Evolutionary conservation across 2,888 invertebrate genomes (phyloP), one percentile per base, ranked within the genome.

Genomic region (Meloe dianella): DNA sequence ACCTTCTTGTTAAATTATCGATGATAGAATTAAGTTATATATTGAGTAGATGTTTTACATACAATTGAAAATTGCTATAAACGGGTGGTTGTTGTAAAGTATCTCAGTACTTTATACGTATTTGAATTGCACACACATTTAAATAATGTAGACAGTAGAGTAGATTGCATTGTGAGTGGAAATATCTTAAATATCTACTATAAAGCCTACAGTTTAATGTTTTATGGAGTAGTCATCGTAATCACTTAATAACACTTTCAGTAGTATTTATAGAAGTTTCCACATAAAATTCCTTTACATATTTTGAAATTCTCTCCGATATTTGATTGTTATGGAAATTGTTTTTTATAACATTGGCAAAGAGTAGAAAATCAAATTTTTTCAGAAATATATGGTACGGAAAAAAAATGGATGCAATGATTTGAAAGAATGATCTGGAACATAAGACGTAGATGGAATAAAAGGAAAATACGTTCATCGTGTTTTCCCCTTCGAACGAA

Each of bases 171-270:
- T 20, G 47, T 2, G 12, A 2, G 7, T 1, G 17, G 2, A 20
- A 24, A 12, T 7, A 12, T 12, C 12, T 24, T 51, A 24, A 22
- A 51, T 10, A 12, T 51, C 24, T 12, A 14, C 22, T 22, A 51
- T 51, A 12, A 22, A 10, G 22, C 12, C 24, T 22, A 22, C 51
- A 24, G 10, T 51, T 51, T 51, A 51, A 51, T 51, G 24, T 51
- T 51, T 51, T 24, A 51, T 51, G 51, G 12, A 22, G 51, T 24
- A 51, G 5, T 6, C 51, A 51, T 51, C 47, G 47, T 47, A 47
- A 47, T 47, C 47, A 47, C 47, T 47, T 51, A 51, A 51, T 51
- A 51, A 51, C 47, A 9, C 47, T 47, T 20, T 47, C 20, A 47
- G 47, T 2, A 20, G 47, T 20, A 20, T 20, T n/a, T 47, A 9